Base-by-base conservation (phyloP, 2,797 vertebrate genomes). In the Propithecus perrieri region DNA sequence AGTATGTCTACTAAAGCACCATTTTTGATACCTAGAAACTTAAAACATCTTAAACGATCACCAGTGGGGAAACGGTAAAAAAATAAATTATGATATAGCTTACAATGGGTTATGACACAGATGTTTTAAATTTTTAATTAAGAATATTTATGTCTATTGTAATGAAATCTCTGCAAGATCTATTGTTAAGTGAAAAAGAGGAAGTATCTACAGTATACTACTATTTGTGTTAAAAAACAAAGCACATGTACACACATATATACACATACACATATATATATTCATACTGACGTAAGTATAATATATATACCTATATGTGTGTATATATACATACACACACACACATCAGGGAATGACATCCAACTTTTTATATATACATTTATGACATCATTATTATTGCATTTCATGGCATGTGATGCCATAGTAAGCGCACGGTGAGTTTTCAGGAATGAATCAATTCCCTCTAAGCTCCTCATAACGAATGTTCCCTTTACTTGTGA, bases 381-480 rank as follows among this genome's bases (percentile, higher is more conserved):
- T 76, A 63, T 48, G 35, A 11, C 35, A 35, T 33, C 22, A 72
- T 72, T 83, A 71, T 78, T 38, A 88, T 22, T 55, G 14, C 57
- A 89, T 78, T 75, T 71, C 53, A 86, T 30, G 20, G 65, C 35
- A 86, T 28, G 30, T 9, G 18, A 83, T 41, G 69, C 38, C 41
- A 17, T 1, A 43, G 63, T 20, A 35, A 12, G 0, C 1, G 67
- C 30, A 50, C 1, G 71, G 24, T 43, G 72, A 13, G 71, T 86
- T 75, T 96, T 74, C 75, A 69, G 94, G 71, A 85, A 87, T 90
- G 15, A 95, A n/a, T 87, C 57, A 90, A 63, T 79, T 85, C 4
- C 43, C 61, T 65, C 12, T 43, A 57, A 79, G 26, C 35, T 78
- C 76, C 83, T 93, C 61, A 50, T 59, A 92, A 91, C 22, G 53